Evolutionary conservation across 2,113 vertebrate genomes (phyloP).

Genomic region (Pandion haliaetus): DNA sequence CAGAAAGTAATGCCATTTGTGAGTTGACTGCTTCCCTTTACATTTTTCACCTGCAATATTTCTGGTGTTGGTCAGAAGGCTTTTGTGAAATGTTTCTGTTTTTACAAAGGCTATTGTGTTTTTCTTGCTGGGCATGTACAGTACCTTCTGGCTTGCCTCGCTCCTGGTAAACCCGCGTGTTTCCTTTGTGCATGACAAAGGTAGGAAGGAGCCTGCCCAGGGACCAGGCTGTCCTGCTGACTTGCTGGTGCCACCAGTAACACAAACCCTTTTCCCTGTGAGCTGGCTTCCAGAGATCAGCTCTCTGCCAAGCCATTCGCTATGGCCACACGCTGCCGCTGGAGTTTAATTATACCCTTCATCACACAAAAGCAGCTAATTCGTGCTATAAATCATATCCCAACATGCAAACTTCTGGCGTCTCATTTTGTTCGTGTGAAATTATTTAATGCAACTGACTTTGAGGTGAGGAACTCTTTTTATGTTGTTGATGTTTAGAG

Average conservation of each 20-base stretch:
- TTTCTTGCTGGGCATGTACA: neutral
- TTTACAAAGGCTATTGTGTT: neutral
- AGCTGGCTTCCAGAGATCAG: neutral
- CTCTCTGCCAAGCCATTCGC: neutral
- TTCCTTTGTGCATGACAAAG: neutral
- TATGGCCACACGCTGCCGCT: neutral
- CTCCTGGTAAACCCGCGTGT: neutral
- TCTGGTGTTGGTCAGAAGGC: neutral
- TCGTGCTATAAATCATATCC: neutral
- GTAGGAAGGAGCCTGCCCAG: neutral
- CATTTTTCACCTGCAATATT: neutral
- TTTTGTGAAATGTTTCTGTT: neutral
- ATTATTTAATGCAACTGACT: neutral
- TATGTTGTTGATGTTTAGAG: conserved; percentile 21
- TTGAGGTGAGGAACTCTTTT: conserved; percentile 35
- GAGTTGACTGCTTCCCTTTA: neutral
- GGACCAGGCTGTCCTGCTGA: neutral
- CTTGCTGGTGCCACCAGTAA: neutral
- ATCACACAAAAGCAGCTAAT: conserved; percentile 24
- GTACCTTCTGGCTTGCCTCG: neutral
- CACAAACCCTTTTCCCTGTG: neutral
- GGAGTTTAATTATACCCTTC: conserved; percentile 16
- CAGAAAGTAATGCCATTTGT: neutral
- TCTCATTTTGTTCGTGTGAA: neutral
- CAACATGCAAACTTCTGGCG: neutral